Base-by-base conservation (phyloP, 2,888 invertebrate species). In the Rhorus exstirpatorius region DNA sequence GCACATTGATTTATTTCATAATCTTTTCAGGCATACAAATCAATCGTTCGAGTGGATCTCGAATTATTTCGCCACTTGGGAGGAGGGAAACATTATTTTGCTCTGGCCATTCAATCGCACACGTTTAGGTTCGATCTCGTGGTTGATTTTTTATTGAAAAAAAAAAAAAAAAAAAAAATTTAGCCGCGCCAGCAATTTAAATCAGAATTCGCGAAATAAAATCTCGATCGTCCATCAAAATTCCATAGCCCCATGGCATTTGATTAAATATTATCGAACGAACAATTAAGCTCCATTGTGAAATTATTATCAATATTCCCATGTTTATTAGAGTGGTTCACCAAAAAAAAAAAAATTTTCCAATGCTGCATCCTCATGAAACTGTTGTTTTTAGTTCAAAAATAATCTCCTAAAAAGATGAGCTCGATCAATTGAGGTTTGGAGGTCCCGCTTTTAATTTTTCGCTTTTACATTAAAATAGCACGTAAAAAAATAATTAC, bases 1-100 rank as follows among this genome's bases (percentile, higher is more conserved):
- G 72, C 79, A 79, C 67, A 79, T 67, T 60, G 65, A 72, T 61
- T 68, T 68, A 74, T 79, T 68, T 19, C 51, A 79, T 67, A 60
- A 19, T 79, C 60, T n/a, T 41, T 41, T 51, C 41, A 74, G 61
- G 61, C 38, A 51, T 72, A 53, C 46, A 72, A 55, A 75, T 65
- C 26, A 65, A 79, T 79, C 58, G 49, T 60, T 79, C 31, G 12
- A 17, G 35, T 44, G 7, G 3, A 49, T 51, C 53, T 63, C 21
- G 7, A 38, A 44, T 75, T 60, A 41, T 74, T 74, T 53, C 14
- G 21, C 26, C 44, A 21, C 51, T 1, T 55, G 24, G 10, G 35
- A 49, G 6, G 24, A 49, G 24, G 38, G 12, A 17, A 38, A 14
- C 24, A 46, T 38, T 14, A 35, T 8, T 1, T 51, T 21, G 10